Percentiles rank a stretch among this genome's conserved stretches.
phyloP scores from a whole-genome alignment of 2,888 invertebrate species.

The Caenorhabditis doughertyi region DNA sequence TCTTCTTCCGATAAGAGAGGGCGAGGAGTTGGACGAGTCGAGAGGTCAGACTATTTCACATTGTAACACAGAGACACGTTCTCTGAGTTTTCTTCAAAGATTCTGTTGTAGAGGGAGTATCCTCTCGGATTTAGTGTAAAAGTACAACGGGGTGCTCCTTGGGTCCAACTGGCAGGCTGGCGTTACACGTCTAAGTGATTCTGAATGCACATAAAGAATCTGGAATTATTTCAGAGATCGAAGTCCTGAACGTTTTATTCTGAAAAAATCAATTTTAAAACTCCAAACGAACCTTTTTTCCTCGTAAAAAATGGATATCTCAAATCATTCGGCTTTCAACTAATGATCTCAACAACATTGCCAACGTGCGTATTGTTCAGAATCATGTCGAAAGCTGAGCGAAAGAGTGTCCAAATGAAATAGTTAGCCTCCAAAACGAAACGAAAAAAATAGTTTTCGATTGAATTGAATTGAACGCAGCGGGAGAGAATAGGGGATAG shows the following conservation, averaged over 20 bases:
- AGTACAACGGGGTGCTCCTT: conserved; percentile 22
- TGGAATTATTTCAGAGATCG: too few species aligned
- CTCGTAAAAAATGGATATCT: conserved; percentile 41
- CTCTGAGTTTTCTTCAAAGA: conserved; percentile 27
- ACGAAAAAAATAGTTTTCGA: too few species aligned
- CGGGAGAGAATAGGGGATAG: background rate
- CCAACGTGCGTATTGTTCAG: conserved; percentile 48
- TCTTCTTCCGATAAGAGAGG: background rate
- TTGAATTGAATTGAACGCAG: too few species aligned
- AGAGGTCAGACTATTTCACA: background rate
- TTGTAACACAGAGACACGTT: conserved; percentile 13
- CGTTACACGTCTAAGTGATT: too few species aligned
- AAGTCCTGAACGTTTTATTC: background rate
- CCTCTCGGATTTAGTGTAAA: conserved; percentile 54
- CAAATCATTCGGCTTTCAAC: conserved; percentile 60
- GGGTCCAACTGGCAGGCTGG: background rate
- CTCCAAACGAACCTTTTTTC: too few species aligned
- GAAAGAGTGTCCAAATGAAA: conserved; percentile 42
- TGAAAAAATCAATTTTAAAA: too few species aligned
- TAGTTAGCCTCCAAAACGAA: too few species aligned
- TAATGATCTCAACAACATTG: conserved; percentile 60
- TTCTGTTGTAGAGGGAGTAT: too few species aligned
- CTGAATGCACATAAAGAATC: too few species aligned
- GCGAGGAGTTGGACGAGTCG: background rate
- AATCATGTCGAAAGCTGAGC: conserved; percentile 63